Evolutionary conservation across 2,797 vertebrate genomes (phyloP), one percentile per base, ranked within the genome.

Genomic region (Neopelma chrysocephalum): DNA sequence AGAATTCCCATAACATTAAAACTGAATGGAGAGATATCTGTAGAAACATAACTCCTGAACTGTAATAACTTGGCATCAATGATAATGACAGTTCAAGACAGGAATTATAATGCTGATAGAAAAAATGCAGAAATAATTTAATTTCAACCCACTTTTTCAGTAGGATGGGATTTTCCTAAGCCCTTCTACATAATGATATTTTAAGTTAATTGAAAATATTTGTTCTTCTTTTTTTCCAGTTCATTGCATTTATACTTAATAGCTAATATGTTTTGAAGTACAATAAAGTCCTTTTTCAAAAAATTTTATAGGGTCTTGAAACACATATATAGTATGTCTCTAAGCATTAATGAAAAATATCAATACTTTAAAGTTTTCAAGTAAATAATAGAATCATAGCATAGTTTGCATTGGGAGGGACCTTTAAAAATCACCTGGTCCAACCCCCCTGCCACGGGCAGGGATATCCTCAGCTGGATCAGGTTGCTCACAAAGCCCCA

Each of bases 61-160:
- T 94, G 26, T 93, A 97, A 96, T 93, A 96, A 96, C 40, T 97
- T 95, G 86, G 38, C 64, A n/a, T 95, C 68, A 82, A 64, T 64
- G 69, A 86, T 92, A 96, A 97, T 94, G 87, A 58, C 61, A 87
- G 94, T 87, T 97, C 77, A 96, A 97, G 95, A 81, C 80, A 87
- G 51, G 85, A 93, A 82, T 61, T 72, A 48, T 92, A 97, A 93
- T 94, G 26, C 7, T 73, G 12, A 10, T 60, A 8, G 16, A 51
- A 92, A 53, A 92, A 82, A 87, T 36, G 25, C 9, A 60, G 20
- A 86, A 94, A 89, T 31, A 96, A 97, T 94, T 96, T 89, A 80
- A 71, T 84, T 94, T 83, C 73, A 94, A 54, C 8, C 8, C 6
- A 57, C 1, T 65, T 89, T 71, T 89, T 87, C 48, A 61, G 8